Evolutionary conservation across 2,888 invertebrate genomes (phyloP).

Genomic region (Dicyrtomina minuta): DNA sequence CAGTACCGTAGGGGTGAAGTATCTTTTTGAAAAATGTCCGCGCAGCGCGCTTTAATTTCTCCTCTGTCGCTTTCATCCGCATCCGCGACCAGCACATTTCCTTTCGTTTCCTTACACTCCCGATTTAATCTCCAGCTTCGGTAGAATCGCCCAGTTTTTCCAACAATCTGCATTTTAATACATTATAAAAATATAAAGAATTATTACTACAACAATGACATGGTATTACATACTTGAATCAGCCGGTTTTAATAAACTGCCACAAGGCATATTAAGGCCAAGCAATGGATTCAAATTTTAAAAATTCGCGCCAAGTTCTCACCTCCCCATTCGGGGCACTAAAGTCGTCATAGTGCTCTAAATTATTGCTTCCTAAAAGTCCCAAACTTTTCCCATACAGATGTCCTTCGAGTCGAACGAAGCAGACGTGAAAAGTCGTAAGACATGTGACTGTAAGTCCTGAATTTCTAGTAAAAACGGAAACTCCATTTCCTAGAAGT

Average conservation of each 20-base stretch:
- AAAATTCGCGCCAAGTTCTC: too few relatives aligned
- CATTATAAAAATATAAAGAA: constrained; percentile 29
- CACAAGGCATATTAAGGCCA: too few relatives aligned
- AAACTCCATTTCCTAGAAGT: too few relatives aligned
- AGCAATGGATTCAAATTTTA: too few relatives aligned
- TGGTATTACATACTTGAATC: too few relatives aligned
- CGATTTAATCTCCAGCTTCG: constrained; percentile 24
- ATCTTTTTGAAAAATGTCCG: constrained; percentile 3
- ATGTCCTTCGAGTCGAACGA: constrained; percentile 75
- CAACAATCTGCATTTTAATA: constrained; percentile 24
- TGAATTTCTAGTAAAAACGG: constrained; percentile 56
- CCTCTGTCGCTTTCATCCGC: too few relatives aligned
- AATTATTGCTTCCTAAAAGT: constrained; percentile 84
- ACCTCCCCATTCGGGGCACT: constrained; percentile 74
- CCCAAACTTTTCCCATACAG: constrained; percentile 83
- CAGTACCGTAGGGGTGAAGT: constrained; percentile 28
- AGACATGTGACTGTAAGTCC: constrained; percentile 68
- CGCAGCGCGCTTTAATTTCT: constrained; percentile 2
- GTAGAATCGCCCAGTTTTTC: constrained; percentile 24
- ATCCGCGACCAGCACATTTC: not conserved
- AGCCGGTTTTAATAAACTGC: too few relatives aligned
- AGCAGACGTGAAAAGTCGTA: constrained; percentile 67
- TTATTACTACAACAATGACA: not conserved
- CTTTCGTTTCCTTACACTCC: constrained; percentile 25
- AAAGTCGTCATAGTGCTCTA: constrained; percentile 83